Evolutionary conservation across 2,113 vertebrate species (phyloP), one percentile per base, ranked within the genome.

Genomic region (Electrona antarctica): DNA sequence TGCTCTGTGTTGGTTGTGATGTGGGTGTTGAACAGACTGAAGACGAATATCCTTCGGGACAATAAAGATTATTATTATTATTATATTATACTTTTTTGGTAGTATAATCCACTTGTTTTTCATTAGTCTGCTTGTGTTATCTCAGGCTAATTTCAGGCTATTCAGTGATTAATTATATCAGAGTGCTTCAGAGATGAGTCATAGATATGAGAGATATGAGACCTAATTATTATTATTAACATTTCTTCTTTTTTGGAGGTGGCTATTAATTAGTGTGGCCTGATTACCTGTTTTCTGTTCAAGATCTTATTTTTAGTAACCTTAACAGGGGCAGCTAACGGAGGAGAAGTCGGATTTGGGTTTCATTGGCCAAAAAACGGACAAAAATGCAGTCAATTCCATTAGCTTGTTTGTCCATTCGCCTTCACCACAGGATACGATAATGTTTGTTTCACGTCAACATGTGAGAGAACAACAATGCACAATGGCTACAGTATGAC

Each of bases 221-320:
- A 71, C 69, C 66, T 81, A 78, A 86, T 82, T 83, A 82, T 41
- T 41, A 41, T 41, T 41, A 41, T 41, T 41, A 41, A 41, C 33
- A 63, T 54, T 12, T 41, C 69, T 28, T 75, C 7, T 41, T 80
- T 67, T 73, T 21, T 67, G 15, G 10, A 41, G 52, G 63, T 48
- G 33, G n/a, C 74, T 74, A 74, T 70, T 72, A 62, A 71, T 63
- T 50, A 14, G 59, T 66, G 67, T 55, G 74, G 57, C 74, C 76
- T 82, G 60, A 61, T 84, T 80, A 84, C 79, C 75, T 79, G 80
- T 60, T 29, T 55, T 61, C 12, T 2, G 55, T 76, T 65, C 64
- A 55, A 47, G n/a, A 13, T 61, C 56, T 55, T 54, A 8, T 59
- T 51, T 21, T 8, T 49, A 76, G 75, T 78, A 13, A 67, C 66